A percentile compares a stretch with the other conserved stretches of the same genome.
These are phyloP conservation scores for Amphiduros pacificus DNA, from an alignment of 2,888 invertebrate species.

Conservation along the genomic window DNA sequence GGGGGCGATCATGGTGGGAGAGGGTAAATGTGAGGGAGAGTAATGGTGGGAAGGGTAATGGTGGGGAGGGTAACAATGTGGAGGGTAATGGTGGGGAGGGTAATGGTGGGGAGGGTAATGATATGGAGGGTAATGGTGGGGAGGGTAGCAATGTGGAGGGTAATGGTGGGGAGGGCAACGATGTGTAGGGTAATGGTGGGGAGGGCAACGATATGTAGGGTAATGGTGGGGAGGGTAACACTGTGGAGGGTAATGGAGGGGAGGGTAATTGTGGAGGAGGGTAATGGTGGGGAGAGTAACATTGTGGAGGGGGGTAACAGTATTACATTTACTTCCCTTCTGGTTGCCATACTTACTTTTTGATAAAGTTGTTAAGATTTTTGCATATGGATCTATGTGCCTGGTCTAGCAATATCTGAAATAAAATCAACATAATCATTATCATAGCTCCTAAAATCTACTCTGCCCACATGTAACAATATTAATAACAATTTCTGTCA, in stretches of 20 bases:
- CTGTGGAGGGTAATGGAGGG: neutral
- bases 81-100: neutral
- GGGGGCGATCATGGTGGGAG: neutral
- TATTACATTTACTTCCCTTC: no score
- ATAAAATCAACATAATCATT: neutral
- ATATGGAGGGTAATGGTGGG: neutral
- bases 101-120: neutral
- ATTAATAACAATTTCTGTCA: neutral
- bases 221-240: neutral
- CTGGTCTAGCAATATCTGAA: conserved; percentile 80
- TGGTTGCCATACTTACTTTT: conserved; percentile 82
- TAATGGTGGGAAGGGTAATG: neutral
- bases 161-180: neutral
- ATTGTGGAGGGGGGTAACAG: no score
- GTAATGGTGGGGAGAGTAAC: neutral
- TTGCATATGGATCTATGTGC: conserved; percentile 87
- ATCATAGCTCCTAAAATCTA: no score
- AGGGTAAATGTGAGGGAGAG: neutral
- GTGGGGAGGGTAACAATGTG: neutral
- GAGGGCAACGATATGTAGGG: neutral
- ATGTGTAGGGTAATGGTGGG: neutral
- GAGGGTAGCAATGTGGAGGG: neutral
- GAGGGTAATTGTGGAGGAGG: neutral
- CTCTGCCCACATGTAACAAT: neutral
- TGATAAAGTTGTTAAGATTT: conserved; percentile 86